Base-by-base conservation (phyloP, 2,797 vertebrate species). In the Thaleichthys pacificus region DNA sequence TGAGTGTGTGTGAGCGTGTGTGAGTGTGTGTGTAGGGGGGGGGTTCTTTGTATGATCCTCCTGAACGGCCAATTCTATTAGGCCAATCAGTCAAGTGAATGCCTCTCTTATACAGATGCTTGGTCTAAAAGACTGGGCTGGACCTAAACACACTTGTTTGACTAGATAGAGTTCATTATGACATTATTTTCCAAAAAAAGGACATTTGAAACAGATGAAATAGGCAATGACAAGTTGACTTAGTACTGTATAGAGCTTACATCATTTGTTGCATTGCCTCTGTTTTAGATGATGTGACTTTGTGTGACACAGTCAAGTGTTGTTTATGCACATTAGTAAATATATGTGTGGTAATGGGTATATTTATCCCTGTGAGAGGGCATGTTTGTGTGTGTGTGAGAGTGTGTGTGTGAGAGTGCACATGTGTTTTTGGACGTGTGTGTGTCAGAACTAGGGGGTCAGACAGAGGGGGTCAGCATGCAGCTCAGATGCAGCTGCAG, bases 401-500 rank as follows among this genome's bases (percentile, higher is more conserved):
- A 38, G 38, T 8, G 8, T 56, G 61, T 61, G 47, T 73, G 70
- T 22, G 35, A 30, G 17, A 66, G 28, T 66, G 21, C 54, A 63
- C 67, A 54, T 54, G 42, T 66, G 22, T 51, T 24, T 64, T 61
- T 35, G 61, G 24, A 17, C 5, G 67, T 57, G 51, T 61, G n/a
- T 70, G 32, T 58, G 76, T 80, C 4, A 62, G 19, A 21, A 30
- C 32, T 71, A 54, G 67, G 67, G 68, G 30, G 70, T 49, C 28
- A 19, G 61, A 38, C 38, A 42, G 60, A 66, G 74, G 72, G 82
- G 77, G 79, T 71, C 74, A 78, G 72, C 79, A 80, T 77, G 81
- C 67, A 61, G 80, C 75, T 78, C 76, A 70, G 75, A 74, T 80
- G 83, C 88, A 91, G 87, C 88, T 89, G 90, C 84, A 88, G 68